Percentiles rank a stretch among this genome's conserved stretches.
phyloP scores from a whole-genome alignment of 2,797 vertebrate species.

The Tokudaia muenninki region DNA sequence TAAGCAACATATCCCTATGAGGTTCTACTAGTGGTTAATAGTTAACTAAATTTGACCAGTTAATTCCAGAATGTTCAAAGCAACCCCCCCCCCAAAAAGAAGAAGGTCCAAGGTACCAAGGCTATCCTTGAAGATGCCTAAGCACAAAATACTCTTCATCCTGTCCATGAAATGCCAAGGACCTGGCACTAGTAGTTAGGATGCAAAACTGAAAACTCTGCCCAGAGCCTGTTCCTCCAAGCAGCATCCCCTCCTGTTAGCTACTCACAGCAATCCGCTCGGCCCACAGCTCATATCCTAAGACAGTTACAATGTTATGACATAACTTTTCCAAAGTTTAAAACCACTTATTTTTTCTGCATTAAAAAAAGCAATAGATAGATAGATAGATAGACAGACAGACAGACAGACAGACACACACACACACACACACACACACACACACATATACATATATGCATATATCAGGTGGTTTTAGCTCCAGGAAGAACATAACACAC shows the following conservation, averaged over 20 bases:
- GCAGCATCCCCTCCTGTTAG: background rate
- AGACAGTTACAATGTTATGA: background rate
- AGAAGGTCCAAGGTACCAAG: background rate
- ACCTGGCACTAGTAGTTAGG: background rate
- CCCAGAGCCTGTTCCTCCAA: background rate
- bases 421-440: too few relatives aligned
- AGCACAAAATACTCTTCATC: constrained; percentile 29
- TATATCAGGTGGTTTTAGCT: background rate
- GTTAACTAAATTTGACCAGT: constrained; percentile 24
- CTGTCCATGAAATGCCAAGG: background rate
- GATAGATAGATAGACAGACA: too few relatives aligned
- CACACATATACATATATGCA: too few relatives aligned
- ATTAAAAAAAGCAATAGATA: background rate
- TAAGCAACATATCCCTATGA: background rate
- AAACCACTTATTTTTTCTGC: background rate
- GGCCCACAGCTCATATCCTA: background rate
- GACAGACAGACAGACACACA: too few relatives aligned
- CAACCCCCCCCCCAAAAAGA: too few relatives aligned
- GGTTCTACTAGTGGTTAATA: background rate
- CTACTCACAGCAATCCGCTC: background rate
- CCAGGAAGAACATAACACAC: background rate
- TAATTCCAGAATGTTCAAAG: constrained; percentile 7
- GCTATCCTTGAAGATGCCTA: background rate
- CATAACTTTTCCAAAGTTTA: constrained; percentile 42
- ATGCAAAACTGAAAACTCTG: background rate